These are phyloP conservation scores for Agriotes lineatus DNA, from an alignment of 2,888 invertebrate species.

Conservation along the genomic window DNA sequence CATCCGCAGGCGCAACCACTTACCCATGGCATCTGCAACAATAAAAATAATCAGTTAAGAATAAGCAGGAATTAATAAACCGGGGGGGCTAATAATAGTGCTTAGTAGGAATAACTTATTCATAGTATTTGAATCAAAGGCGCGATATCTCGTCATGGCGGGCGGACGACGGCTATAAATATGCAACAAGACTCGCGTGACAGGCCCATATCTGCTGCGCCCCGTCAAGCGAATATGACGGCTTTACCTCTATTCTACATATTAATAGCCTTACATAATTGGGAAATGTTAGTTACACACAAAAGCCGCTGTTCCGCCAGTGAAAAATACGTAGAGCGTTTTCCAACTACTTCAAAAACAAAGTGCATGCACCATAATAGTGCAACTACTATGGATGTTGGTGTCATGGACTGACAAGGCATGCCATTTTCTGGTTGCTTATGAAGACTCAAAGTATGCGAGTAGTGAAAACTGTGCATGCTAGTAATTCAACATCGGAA, in stretches of 20 bases:
- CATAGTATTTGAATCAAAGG: conserved; percentile 35
- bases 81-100: conserved; percentile 12
- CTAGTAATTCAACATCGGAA: no score
- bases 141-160: conserved; percentile 32
- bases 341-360: no score
- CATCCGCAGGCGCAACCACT: conserved; percentile 65
- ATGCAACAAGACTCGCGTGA: conserved; percentile 44
- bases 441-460: no score
- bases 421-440: no score
- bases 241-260: conserved; percentile 33
- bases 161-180: conserved; percentile 37
- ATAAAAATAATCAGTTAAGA: conserved; percentile 62
- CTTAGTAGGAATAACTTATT: conserved; percentile 24
- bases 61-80: conserved; percentile 11
- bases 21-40: conserved; percentile 88
- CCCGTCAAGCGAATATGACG: conserved; percentile 36
- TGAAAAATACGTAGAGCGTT: conserved; percentile 13
- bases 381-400: no score
- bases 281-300: conserved; percentile 16
- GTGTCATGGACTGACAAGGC: no score
- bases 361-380: no score
- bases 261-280: conserved; percentile 39
- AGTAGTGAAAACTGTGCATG: no score
- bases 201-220: conserved; percentile 36
- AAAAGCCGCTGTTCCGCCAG: no score